Conservation (phyloP, 1,140 invertebrate genomes). For the Drosophila sucinea region DNA sequence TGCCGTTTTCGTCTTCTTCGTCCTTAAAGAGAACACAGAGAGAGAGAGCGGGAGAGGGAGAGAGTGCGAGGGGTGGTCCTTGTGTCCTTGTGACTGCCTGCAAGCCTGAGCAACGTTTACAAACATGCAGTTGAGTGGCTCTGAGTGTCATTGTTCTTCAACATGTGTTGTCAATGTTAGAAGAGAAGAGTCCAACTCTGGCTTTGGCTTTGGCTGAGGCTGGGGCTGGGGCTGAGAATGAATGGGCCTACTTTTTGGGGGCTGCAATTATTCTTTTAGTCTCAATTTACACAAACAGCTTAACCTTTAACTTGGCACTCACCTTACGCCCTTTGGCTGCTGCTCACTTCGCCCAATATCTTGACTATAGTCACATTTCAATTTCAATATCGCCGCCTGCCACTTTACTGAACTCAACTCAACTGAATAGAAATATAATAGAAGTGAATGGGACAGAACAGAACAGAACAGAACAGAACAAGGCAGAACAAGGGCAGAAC, state of each 20-base stretch:
- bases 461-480: not conserved
- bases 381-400: constrained; percentile 61
- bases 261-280: constrained; percentile 12
- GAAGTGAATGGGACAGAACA: constrained; percentile 8
- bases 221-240: constrained; percentile 15
- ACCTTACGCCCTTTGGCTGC: constrained; percentile 31
- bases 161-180: constrained; percentile 58
- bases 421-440: not conserved
- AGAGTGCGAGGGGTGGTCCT: constrained; percentile 61
- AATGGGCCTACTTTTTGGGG: constrained; percentile 12
- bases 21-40: not conserved
- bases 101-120: constrained; percentile 73
- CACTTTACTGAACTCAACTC: constrained; percentile 12
- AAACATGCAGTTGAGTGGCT: constrained; percentile 77
- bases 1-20: constrained; percentile 25
- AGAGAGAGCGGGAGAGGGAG: not conserved
- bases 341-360: constrained; percentile 42
- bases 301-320: constrained; percentile 24
- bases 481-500: constrained; percentile 20
- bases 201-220: no score
- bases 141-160: constrained; percentile 75
- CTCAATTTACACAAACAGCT: constrained; percentile 11
- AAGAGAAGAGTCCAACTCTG: constrained; percentile 2
- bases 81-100: constrained; percentile 65
- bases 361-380: constrained; percentile 30